A percentile compares a stretch with the other conserved stretches of the same genome.
phyloP scores from a whole-genome alignment of 1,140 invertebrate genomes.

The Hypothenemus hampei region DNA sequence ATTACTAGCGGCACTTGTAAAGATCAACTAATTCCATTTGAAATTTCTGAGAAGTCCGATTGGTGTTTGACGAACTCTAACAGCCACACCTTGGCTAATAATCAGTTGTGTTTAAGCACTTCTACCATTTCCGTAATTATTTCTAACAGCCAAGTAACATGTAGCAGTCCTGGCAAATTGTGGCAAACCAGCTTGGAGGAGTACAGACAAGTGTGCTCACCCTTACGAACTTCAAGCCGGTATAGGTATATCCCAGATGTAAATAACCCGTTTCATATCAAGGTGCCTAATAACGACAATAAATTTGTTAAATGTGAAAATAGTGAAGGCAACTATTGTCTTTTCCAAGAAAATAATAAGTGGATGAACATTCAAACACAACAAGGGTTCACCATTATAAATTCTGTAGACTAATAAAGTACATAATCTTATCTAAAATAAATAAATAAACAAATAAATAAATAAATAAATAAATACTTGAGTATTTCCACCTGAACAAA shows the following conservation, averaged over 20 bases:
- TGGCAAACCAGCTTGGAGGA: not conserved
- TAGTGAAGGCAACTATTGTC: slow-evolving; percentile 6
- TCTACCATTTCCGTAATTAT: not conserved
- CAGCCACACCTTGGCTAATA: slow-evolving; percentile 7
- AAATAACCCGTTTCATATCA: not conserved
- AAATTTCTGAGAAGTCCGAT: slow-evolving; percentile 9
- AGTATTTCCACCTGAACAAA: no score
- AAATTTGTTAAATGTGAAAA: slow-evolving; percentile 19
- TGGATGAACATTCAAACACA: no score
- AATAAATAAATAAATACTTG: no score
- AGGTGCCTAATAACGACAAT: slow-evolving; percentile 18
- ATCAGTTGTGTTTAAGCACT: slow-evolving; percentile 10
- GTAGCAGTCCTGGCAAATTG: not conserved
- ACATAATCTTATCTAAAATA: no score
- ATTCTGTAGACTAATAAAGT: no score
- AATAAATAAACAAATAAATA: no score
- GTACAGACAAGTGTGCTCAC: slow-evolving; percentile 15
- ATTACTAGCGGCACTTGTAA: slow-evolving; percentile 2
- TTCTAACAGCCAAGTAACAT: not conserved
- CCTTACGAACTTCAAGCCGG: not conserved
- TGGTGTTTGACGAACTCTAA: slow-evolving; percentile 16
- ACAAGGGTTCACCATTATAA: no score
- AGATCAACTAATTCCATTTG: not conserved
- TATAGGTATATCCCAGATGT: slow-evolving; percentile 14
- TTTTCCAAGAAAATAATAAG: slow-evolving; percentile 19